A percentile compares a stretch with the other conserved stretches of the same genome.
These are phyloP conservation scores for Trypoxylus dichotomus DNA, from an alignment of 1,140 invertebrate species.

Conservation along the genomic window DNA sequence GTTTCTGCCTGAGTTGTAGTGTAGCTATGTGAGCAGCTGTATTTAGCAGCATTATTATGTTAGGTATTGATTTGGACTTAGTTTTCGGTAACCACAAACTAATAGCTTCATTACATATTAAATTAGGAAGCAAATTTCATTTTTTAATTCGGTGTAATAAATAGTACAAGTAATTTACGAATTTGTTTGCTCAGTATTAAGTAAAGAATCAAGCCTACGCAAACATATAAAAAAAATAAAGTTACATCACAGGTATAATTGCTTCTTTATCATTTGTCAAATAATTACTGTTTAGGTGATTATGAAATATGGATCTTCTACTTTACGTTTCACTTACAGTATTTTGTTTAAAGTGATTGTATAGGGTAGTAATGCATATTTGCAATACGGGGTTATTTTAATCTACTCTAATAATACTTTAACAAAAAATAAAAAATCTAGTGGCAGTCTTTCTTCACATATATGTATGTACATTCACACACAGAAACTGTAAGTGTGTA, in stretches of 20 bases:
- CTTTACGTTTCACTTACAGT: background rate
- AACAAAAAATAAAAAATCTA: background rate
- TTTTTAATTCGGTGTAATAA: too few species aligned
- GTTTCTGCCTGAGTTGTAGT: too few species aligned
- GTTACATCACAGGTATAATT: constrained; percentile 5
- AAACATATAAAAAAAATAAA: background rate
- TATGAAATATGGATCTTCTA: background rate
- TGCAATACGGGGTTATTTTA: background rate
- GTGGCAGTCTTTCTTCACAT: background rate
- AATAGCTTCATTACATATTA: too few species aligned
- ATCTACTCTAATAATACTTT: background rate
- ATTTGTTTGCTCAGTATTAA: background rate
- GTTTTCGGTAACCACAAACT: too few species aligned
- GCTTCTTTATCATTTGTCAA: background rate
- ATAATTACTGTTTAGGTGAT: background rate
- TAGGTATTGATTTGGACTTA: too few species aligned
- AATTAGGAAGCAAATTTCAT: too few species aligned
- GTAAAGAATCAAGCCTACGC: background rate
- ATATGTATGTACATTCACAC: background rate
- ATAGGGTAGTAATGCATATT: background rate
- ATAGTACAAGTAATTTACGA: background rate
- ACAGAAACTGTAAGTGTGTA: too few species aligned
- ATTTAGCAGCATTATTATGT: too few species aligned
- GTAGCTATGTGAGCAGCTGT: too few species aligned
- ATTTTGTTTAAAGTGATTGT: background rate